Evolutionary conservation across 2,113 vertebrate genomes (phyloP), one percentile per base, ranked within the genome.

Genomic region (Parus major): DNA sequence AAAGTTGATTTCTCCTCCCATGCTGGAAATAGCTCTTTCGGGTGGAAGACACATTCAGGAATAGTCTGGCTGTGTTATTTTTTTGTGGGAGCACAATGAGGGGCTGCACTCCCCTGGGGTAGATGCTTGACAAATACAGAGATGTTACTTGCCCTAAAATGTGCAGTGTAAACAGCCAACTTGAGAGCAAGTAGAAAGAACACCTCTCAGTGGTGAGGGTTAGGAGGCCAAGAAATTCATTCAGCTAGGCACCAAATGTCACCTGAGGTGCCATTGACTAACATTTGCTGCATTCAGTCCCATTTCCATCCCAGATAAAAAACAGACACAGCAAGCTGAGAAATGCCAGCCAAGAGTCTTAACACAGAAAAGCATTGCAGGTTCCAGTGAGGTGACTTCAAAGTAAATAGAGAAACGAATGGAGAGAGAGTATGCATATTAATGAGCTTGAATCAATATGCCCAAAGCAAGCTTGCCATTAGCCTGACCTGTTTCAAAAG

Each of bases 11-110:
- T 78, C 72, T 94, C 64, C 72, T 92, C 64, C 83, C 56, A 35
- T 86, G 60, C 92, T 95, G 64, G 91, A 97, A 97, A 95, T 95
- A 96, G 69, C 80, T 86, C 50, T 95, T 94, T 94, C 76, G 88
- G 73, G 49, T 92, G 60, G 72, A 86, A 88, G 49, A 86, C 31
- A 42, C 33, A 21, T 93, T 86, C 90, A 39, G 55, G 70, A 39
- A 80, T 76, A 66, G 15, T 61, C 36, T 82, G 52, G 31, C 28
- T 15, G 42, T 80, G 53, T 41, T 95, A 49, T 70, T 78, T 82
- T 92, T 86, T 12, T 5, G 1, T 16, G 44, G 71, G 52, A 77
- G 55, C 46, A 86, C 75, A 70, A 4, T 47, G 75, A 86, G 72
- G 63, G 33, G 35, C 92, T 93, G 9, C 55, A 50, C 36, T 82